Percentiles rank a stretch among this genome's conserved stretches.
Conservation (phyloP, 2,888 invertebrate species). For the Emesis furor region DNA sequence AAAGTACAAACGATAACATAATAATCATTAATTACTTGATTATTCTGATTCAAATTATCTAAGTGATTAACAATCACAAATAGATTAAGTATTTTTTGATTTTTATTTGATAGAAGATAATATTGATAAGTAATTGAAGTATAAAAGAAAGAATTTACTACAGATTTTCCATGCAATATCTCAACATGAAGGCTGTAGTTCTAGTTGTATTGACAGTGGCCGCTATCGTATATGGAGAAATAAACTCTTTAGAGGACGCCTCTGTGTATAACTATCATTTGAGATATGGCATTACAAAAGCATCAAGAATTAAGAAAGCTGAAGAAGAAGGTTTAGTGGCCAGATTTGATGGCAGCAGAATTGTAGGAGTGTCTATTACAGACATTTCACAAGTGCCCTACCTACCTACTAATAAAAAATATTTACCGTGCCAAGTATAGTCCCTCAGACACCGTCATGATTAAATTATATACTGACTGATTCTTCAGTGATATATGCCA, state of each 20-base stretch:
- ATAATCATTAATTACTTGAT: no score
- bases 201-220: slow-evolving; percentile 72
- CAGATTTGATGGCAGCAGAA: slow-evolving; percentile 68
- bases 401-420: no score
- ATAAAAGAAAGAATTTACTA: neutral
- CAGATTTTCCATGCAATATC: neutral
- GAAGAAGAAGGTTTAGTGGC: slow-evolving; percentile 70
- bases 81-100: neutral
- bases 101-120: neutral
- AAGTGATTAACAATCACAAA: neutral
- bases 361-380: slow-evolving; percentile 80
- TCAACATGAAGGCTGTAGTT: slow-evolving; percentile 64
- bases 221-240: slow-evolving; percentile 69
- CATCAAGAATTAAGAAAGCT: slow-evolving; percentile 76
- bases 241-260: slow-evolving; percentile 70
- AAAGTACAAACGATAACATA: no score
- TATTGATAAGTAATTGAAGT: neutral
- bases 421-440: no score
- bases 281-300: slow-evolving; percentile 80
- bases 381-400: slow-evolving; percentile 81
- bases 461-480: no score
- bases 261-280: slow-evolving; percentile 79
- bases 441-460: no score
- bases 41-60: no score
- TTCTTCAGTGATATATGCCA: no score